These are phyloP conservation scores for Drosophila bifasciata DNA, from an alignment of 1,140 invertebrate genomes.

Conservation along the genomic window DNA sequence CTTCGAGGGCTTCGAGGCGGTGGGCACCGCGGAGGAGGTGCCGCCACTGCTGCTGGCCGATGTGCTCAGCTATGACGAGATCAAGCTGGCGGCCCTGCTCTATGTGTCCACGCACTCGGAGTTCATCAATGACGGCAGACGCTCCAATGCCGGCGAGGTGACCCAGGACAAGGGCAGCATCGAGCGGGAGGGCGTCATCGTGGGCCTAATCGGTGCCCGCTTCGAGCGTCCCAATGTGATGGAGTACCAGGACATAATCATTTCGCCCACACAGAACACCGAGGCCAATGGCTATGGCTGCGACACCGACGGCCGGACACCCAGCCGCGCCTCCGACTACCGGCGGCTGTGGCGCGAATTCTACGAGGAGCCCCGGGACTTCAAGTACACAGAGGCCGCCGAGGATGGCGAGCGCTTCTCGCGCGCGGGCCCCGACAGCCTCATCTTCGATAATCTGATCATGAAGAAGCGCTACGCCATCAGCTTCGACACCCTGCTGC, in stretches of 20 bases:
- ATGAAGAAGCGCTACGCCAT: slow-evolving; percentile 77
- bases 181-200: slow-evolving; percentile 72
- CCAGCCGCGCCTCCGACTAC: slow-evolving; percentile 26
- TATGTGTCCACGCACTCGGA: slow-evolving; percentile 86
- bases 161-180: slow-evolving; percentile 56
- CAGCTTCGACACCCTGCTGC: slow-evolving; percentile 66
- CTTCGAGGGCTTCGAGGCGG: slow-evolving; percentile 44
- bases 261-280: slow-evolving; percentile 85
- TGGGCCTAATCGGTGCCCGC: slow-evolving; percentile 85
- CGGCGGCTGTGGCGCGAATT: slow-evolving; percentile 70
- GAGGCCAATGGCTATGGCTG: slow-evolving; percentile 83
- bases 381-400: slow-evolving; percentile 19
- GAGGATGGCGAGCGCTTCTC: slow-evolving; percentile 40
- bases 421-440: background rate
- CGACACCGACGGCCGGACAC: background rate
- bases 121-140: slow-evolving; percentile 87
- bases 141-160: slow-evolving; percentile 85
- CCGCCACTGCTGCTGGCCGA: slow-evolving; percentile 44
- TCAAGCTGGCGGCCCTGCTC: slow-evolving; percentile 86
- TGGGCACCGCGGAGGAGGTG: slow-evolving; percentile 47
- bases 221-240: slow-evolving; percentile 84
- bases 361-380: slow-evolving; percentile 64
- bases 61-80: slow-evolving; percentile 76
- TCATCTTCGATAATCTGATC: slow-evolving; percentile 58
- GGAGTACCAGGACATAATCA: slow-evolving; percentile 86